Conservation (phyloP, 2,797 vertebrate species). For the Lutjanus campechanus region DNA sequence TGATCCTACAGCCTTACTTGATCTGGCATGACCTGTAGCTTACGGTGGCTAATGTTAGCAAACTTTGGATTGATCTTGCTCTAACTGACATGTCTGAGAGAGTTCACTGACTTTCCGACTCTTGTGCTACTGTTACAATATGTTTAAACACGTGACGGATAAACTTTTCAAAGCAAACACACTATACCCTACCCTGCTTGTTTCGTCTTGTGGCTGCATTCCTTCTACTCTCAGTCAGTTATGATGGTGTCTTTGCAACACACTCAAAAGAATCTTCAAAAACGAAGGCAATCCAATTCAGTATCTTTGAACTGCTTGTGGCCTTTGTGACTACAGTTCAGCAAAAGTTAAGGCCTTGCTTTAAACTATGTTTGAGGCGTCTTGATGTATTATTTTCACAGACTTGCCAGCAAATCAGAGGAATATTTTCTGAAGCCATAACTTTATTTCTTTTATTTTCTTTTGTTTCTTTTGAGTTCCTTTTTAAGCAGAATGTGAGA, state of each 20-base stretch:
- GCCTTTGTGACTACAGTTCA: background rate
- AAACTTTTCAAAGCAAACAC: background rate
- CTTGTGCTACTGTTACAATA: background rate
- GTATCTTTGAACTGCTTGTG: background rate
- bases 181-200: background rate
- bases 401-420: background rate
- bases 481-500: conserved; percentile 7
- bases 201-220: background rate
- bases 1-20: no score
- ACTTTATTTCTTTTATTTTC: background rate
- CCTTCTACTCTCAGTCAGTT: background rate
- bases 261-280: background rate
- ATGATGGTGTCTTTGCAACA: background rate
- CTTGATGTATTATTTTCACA: conserved; percentile 4
- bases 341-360: background rate
- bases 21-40: no score
- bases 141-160: background rate
- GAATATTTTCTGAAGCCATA: background rate
- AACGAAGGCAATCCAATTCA: background rate
- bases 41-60: no score
- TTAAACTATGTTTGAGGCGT: background rate
- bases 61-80: background rate
- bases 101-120: background rate
- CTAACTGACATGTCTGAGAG: background rate
- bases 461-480: no score